Base-by-base conservation (phyloP, 2,888 invertebrate species). In the Sarcophaga subvicina region DNA sequence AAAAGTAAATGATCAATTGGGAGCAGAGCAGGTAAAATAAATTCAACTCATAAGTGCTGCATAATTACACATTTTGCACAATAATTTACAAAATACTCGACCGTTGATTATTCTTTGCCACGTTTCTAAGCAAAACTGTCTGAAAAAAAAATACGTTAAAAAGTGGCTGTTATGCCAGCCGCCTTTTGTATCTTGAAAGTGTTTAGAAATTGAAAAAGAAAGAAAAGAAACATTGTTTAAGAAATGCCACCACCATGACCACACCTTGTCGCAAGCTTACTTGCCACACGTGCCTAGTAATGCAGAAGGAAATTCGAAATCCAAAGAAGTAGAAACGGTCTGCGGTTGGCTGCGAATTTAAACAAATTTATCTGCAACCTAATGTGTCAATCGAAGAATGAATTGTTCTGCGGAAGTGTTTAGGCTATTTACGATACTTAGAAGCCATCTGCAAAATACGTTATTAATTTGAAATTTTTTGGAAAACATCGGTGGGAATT, bases 261-360 rank as follows among this genome's bases (percentile, higher is more conserved):
- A 73, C 75, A 79, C 76, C 87, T 87, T 70, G 54, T 67, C 45
- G 22, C 47, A 72, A 45, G 54, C 54, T 54, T 73, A 80, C 70
- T 79, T 76, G 20, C 59, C 75, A 45, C 87, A 87, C 87, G 87
- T 87, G 87, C 87, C 87, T 72, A 62, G 47, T 71, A 81, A 79
- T 76, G 78, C 79, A 79, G 84, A 84, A 84, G 70, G 66, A 69
- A 76, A 84, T 76, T 70, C 70, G 54, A 76, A 70, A 59, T 60
- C 45, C 17, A 17, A 6, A 27, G 22, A 22, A 22, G 22, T 22
- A 22, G 22, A 22, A 22, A 22, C 22, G 22, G 22, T 22, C 22
- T 72, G 20, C 72, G 82, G 37, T 83, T 60, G 22, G 37, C 37
- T 37, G 37, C 37, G 8, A 37, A 37, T 37, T 37, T 37, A 37